A percentile compares a stretch with the other conserved stretches of the same genome.
These are phyloP conservation scores for Aplochiton taeniatus DNA, from an alignment of 2,797 vertebrate genomes.

Conservation along the genomic window DNA sequence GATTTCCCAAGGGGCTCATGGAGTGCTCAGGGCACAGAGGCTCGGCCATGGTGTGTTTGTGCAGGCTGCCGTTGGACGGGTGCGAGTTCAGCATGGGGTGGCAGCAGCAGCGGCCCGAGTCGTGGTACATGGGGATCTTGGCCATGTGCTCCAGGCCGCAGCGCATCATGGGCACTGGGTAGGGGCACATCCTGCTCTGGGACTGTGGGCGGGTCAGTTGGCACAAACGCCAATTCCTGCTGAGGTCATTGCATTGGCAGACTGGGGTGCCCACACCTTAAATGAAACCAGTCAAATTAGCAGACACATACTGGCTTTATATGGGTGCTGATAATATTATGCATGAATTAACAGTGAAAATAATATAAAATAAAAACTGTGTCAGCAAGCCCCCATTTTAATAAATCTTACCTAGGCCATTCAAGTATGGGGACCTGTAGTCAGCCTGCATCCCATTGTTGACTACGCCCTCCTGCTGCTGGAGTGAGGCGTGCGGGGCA, in stretches of 20 bases:
- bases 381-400: background rate
- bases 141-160: conserved; percentile 16
- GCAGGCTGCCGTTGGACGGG: background rate
- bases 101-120: conserved; percentile 9
- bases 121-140: conserved; percentile 20
- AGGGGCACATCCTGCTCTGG: background rate
- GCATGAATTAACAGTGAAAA: background rate
- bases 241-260: conserved; percentile 1
- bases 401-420: conserved; percentile 4
- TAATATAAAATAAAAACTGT: background rate
- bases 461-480: background rate
- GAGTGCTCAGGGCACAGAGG: background rate
- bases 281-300: background rate
- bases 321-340: no score
- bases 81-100: background rate
- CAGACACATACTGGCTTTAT: background rate
- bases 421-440: background rate
- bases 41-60: background rate
- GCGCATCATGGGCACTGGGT: conserved; percentile 2
- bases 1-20: background rate
- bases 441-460: conserved; percentile 3
- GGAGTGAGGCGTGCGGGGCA: background rate
- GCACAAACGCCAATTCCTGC: conserved; percentile 15
- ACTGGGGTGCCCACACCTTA: background rate
- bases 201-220: conserved; percentile 7